Conservation (phyloP, 2,888 invertebrate species). For the Heterodera filipjevi region DNA sequence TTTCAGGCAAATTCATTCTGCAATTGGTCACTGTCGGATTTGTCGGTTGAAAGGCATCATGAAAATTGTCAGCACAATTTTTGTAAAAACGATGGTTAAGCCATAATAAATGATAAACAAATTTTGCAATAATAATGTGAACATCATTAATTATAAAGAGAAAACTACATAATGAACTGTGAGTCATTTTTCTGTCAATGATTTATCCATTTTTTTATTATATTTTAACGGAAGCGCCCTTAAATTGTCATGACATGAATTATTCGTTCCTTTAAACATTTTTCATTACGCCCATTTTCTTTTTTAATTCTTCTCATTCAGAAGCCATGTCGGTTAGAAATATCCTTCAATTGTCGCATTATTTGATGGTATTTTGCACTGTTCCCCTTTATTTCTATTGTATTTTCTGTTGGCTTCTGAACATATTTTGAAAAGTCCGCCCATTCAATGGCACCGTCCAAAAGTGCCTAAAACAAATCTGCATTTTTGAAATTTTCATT, state of each 20-base stretch:
- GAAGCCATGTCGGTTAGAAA: not conserved
- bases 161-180: too few species aligned
- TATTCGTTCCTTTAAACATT: too few species aligned
- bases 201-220: too few species aligned
- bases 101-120: too few species aligned
- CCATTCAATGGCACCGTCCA: not conserved
- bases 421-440: not conserved
- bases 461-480: not conserved
- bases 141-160: too few species aligned
- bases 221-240: too few species aligned
- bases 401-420: not conserved
- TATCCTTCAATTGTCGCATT: not conserved
- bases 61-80: not conserved
- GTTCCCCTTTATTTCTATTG: not conserved
- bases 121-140: too few species aligned
- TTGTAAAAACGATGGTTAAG: not conserved
- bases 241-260: too few species aligned
- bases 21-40: constrained; percentile 3
- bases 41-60: not conserved
- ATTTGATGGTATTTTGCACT: not conserved
- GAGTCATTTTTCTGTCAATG: too few species aligned
- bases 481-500: not conserved
- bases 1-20: not conserved
- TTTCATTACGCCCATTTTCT: too few species aligned
- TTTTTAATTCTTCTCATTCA: not conserved